Conservation (phyloP, 2,113 vertebrate genomes). For the Carassius auratus region DNA sequence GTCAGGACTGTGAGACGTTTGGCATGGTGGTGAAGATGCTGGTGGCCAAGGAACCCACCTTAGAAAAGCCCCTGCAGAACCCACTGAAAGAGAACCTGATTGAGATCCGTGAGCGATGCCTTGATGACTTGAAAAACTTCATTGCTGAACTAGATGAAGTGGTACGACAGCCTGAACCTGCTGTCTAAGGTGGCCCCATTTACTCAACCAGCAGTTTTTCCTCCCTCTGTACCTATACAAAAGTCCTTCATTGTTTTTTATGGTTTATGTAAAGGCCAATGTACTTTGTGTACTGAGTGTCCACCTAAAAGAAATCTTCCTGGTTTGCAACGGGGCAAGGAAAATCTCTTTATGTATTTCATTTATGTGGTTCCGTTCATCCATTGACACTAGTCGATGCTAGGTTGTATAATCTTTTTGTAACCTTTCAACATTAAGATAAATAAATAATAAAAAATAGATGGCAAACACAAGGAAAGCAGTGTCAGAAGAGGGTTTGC, state of each 20-base stretch:
- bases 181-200: conserved; percentile 44
- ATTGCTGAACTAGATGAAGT: conserved; percentile 88
- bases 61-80: conserved; percentile 94
- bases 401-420: conserved; percentile 15
- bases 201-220: conserved; percentile 22
- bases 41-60: conserved; percentile 91
- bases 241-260: conserved; percentile 14
- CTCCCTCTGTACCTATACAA: background rate
- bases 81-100: conserved; percentile 92
- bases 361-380: background rate
- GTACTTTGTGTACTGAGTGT: background rate
- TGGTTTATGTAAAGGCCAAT: background rate
- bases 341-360: background rate
- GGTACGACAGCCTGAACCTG: conserved; percentile 68
- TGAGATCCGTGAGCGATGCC: conserved; percentile 95
- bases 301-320: background rate
- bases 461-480: background rate
- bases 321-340: background rate
- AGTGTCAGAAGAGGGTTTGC: background rate
- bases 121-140: conserved; percentile 93
- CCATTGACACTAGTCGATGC: background rate
- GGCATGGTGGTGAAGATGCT: conserved; percentile 99
- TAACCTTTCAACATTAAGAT: conserved; percentile 18
- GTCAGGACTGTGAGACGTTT: conserved; percentile 97
- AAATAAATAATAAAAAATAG: background rate